Percentiles rank a stretch among this genome's conserved stretches.
phyloP scores from a whole-genome alignment of 2,797 vertebrate species.

The Bryconaethiops microstoma region DNA sequence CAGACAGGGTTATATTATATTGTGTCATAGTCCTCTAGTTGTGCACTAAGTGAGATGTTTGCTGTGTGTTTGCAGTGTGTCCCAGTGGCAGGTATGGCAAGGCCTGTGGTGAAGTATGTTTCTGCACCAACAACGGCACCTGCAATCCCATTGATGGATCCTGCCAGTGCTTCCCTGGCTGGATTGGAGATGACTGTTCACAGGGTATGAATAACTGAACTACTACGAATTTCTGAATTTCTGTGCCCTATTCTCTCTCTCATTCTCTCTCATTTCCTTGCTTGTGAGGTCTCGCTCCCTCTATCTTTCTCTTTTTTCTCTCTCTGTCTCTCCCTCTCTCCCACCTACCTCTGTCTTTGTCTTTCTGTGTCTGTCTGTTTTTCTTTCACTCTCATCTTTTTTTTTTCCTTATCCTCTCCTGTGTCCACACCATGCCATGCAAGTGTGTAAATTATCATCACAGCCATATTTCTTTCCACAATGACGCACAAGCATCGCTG shows the following conservation, averaged over 20 bases:
- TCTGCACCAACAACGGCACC: slow-evolving; percentile 95
- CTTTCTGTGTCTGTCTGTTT: slow-evolving; percentile 50
- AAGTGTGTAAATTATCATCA: slow-evolving; percentile 64
- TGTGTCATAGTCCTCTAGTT: not conserved
- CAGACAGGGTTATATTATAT: not conserved
- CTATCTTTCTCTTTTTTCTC: not conserved
- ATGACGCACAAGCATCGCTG: slow-evolving; percentile 59
- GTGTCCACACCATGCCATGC: slow-evolving; percentile 6
- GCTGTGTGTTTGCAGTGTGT: slow-evolving; percentile 81
- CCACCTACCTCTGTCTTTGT: slow-evolving; percentile 34
- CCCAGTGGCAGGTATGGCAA: slow-evolving; percentile 88
- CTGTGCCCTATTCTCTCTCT: slow-evolving; percentile 40
- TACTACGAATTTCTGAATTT: slow-evolving; percentile 26
- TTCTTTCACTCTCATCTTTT: slow-evolving; percentile 49
- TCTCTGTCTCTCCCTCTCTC: slow-evolving; percentile 34
- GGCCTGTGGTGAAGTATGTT: slow-evolving; percentile 85
- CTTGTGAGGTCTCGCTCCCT: no score
- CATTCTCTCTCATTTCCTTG: slow-evolving; percentile 47
- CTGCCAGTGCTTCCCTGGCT: slow-evolving; percentile 95
- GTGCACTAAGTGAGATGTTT: slow-evolving; percentile 13
- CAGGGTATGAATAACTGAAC: slow-evolving; percentile 80
- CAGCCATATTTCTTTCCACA: slow-evolving; percentile 58
- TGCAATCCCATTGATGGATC: slow-evolving; percentile 96
- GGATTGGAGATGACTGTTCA: slow-evolving; percentile 95
- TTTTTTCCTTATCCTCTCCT: slow-evolving; percentile 40